Base-by-base conservation (phyloP, 1,140 invertebrate species). In the Ips typographus region DNA sequence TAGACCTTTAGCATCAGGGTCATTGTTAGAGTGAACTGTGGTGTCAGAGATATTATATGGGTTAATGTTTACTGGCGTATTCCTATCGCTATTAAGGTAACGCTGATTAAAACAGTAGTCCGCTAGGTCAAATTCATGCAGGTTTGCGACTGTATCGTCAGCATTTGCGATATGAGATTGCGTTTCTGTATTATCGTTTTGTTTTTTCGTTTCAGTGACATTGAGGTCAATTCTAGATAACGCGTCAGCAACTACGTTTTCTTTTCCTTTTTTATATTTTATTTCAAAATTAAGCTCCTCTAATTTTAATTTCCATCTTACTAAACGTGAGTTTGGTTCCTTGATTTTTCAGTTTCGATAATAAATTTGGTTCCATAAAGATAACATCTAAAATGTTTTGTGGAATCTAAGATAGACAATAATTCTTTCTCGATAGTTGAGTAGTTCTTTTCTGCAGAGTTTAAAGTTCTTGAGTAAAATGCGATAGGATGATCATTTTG, bases 311-410 rank as follows among this genome's bases (percentile, higher is more conserved):
- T 0, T 22, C 22, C 22, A 22, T 22, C 22, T 22, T 22, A 80
- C 75, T n/a, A 86, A 70, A 68, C 80, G 65, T 40, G 76, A 78
- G 0, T 71, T 76, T 5, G 80, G 78, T 62, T 84, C 79, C 74
- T 80, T 84, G 0, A 80, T 72, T 3, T 77, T 78, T 3, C 75
- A 7, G 74, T 76, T 3, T 71, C 40, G 1, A 76, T 64, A 37
- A 42, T 71, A 58, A 74, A 73, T 40, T 53, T 72, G 4, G 40
- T 63, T n/a, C 74, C 76, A 70, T 70, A 75, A 0, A 76, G 38
- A 43, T 76, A 77, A 4, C 61, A 68, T 61, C 73, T 44, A 47
- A 76, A 77, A 64, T 76, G 72, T 65, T 75, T 73, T 49, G 56
- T 59, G 8, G 65, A 67, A 37, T 65, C 52, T 36, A 65, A 4